Evolutionary conservation across 2,888 invertebrate genomes (phyloP).

Genomic region (Amitus sp.): DNA sequence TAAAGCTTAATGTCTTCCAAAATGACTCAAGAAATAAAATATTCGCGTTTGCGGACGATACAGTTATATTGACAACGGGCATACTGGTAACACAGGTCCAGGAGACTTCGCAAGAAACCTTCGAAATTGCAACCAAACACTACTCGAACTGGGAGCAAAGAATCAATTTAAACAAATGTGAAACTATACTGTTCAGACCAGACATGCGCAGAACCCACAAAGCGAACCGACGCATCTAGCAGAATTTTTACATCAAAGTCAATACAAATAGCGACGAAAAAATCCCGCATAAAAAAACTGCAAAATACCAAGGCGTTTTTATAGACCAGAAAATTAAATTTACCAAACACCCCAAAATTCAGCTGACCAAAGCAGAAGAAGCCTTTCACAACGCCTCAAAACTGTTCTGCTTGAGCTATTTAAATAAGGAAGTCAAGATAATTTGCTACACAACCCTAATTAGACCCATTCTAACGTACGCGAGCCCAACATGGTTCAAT

Average conservation of each 20-base stretch:
- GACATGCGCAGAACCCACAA: too few species aligned
- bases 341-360: slow-evolving; percentile 21
- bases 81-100: slow-evolving; percentile 1
- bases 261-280: not conserved
- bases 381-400: slow-evolving; percentile 17
- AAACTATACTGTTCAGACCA: slow-evolving; percentile 35
- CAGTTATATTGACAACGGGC: slow-evolving; percentile 12
- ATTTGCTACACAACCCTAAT: slow-evolving; percentile 26
- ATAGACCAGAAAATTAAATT: slow-evolving; percentile 26
- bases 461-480: slow-evolving; percentile 35
- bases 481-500: slow-evolving; percentile 22
- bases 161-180: slow-evolving; percentile 23
- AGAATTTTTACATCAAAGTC: slow-evolving; percentile 20
- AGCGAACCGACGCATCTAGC: slow-evolving; percentile 4
- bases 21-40: not conserved
- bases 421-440: slow-evolving; percentile 19
- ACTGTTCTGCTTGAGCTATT: slow-evolving; percentile 30
- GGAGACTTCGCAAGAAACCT: slow-evolving; percentile 9
- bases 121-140: slow-evolving; percentile 19
- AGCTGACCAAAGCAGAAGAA: slow-evolving; percentile 36
- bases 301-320: slow-evolving; percentile 38
- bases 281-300: slow-evolving; percentile 20
- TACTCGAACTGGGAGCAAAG: slow-evolving; percentile 31
- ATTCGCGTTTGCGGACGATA: slow-evolving; percentile 30
- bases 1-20: slow-evolving; percentile 19